Base-by-base conservation (phyloP, 2,113 vertebrate genomes). In the Sander vitreus region DNA sequence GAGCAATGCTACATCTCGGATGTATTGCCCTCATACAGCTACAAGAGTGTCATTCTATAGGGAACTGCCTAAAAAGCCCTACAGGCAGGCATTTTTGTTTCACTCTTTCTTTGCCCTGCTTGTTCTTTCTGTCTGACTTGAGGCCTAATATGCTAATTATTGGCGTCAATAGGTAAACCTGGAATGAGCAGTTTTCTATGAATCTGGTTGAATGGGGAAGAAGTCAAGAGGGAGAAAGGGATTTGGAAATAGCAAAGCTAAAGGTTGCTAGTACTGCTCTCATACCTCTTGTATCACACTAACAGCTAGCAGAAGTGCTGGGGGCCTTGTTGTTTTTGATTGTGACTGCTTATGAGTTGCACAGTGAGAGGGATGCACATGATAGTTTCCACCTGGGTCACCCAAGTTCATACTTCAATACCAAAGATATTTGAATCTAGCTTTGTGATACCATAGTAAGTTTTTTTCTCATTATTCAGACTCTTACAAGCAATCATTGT, bases 101-200 rank as follows among this genome's bases (percentile, higher is more conserved):
- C 47, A 60, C 70, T 33, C 43, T 74, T 59, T 87, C 53, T 66
- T 64, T 73, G 69, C 43, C 70, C 71, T 63, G 83, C 62, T 73
- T 27, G 7, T 43, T 64, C 39, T 47, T 33, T 76, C 53, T 54
- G 63, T 80, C 71, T 63, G 57, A 78, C 60, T 48, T n/a, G 70
- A 69, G 78, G 76, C 58, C 62, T 85, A 81, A 86, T 85, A 27
- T 6, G 25, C 78, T 89, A 84, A 92, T 90, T 88, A 88, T 81
- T 86, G 73, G 80, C 79, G 86, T 84, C 73, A 81, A 85, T 68
- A 78, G 69, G 80, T 76, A 45, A 60, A 75, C 81, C 74, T 48
- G 58, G 45, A 85, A 82, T 63, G 79, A 89, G 81, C 72, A 70
- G 84, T 88, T 89, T 85, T 68, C 62, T 45, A 1, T 73, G 63